Evolutionary conservation across 2,888 invertebrate genomes (phyloP), one percentile per base, ranked within the genome.

Genomic region (Tyria jacobaeae): DNA sequence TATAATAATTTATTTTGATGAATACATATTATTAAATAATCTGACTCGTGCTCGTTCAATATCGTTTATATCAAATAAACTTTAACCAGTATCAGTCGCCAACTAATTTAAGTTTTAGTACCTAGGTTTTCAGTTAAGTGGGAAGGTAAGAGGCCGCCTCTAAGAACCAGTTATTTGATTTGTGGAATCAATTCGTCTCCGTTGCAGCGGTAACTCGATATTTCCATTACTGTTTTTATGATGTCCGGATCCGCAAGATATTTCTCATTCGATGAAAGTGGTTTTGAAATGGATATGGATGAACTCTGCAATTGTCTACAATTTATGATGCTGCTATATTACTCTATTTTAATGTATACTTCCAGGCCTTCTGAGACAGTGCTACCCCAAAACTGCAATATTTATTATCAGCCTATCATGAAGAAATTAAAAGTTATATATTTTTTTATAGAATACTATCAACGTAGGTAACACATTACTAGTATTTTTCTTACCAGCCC

Each of bases 141-240:
- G 66, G 49, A 64, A 68, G 66, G 75, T 35, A 31, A 44, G 76
- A 79, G 70, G 71, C 56, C 64, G 68, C 21, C 51, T 62, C 65
- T 71, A 68, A 66, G 73, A 71, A 76, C 79, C 70, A 76, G 78
- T 89, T 83, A 90, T 90, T 90, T 83, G 86, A 89, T 89, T 89
- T 87, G 84, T 73, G 83, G 83, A 88, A 90, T 89, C 89, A 89
- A 89, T 89, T 85, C 83, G 80, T 79, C 79, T 85, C 85, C 79
- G 79, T 83, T 82, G 82, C 86, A 85, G 77, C 85, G 85, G 89
- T 89, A 89, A 90, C 82, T 82, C 78, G 83, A 89, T 89, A 89
- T 85, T 84, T 79, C 86, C 82, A 85, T 88, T 88, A 87, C 83
- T 73, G 80, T 71, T 74, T 75, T 68, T 74, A 71, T 68, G 60